Evolutionary conservation across 2,113 vertebrate genomes (phyloP).

Genomic region (Theropithecus gelada): DNA sequence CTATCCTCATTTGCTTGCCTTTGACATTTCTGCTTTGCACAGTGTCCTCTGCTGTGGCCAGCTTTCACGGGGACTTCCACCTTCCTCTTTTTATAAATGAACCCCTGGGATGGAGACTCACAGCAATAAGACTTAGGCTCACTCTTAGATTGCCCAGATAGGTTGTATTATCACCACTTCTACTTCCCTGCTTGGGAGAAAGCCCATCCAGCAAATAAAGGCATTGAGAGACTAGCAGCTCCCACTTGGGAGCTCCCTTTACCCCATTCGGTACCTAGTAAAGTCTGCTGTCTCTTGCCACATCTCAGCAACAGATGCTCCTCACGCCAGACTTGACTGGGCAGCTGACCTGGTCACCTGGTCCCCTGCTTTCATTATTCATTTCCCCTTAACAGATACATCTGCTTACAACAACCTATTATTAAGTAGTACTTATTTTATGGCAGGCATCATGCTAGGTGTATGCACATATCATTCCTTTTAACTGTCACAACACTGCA

Average conservation of each 20-base stretch:
- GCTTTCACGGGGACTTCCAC: background rate
- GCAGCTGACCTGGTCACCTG: background rate
- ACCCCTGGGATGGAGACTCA: background rate
- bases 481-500: background rate
- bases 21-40: background rate
- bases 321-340: background rate
- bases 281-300: background rate
- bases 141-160: background rate
- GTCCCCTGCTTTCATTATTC: background rate
- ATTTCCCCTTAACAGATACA: background rate
- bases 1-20: background rate
- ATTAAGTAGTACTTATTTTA: background rate
- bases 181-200: background rate
- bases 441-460: background rate
- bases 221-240: background rate
- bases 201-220: background rate
- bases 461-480: background rate
- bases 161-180: background rate
- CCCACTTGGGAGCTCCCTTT: background rate
- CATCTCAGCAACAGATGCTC: background rate
- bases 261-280: background rate
- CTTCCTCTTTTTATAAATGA: background rate
- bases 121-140: background rate
- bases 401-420: background rate
- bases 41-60: fast-evolving